Evolutionary conservation across 2,797 vertebrate genomes (phyloP).

Genomic region (Enteromius unitaeniatus): DNA sequence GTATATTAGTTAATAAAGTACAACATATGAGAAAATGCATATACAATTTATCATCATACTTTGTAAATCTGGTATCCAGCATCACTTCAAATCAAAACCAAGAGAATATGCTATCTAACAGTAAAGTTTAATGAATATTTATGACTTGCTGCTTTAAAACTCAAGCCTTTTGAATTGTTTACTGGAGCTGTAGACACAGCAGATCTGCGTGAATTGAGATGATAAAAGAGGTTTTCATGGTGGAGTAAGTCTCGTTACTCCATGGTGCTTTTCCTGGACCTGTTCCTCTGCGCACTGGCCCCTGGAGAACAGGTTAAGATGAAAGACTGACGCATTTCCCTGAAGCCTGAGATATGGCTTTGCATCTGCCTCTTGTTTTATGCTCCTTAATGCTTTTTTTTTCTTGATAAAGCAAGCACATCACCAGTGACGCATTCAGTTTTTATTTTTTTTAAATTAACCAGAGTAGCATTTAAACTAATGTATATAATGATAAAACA

Average conservation of each 20-base stretch:
- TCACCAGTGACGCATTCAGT: slow-evolving; percentile 29
- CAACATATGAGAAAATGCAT: neutral
- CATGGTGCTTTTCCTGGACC: slow-evolving; percentile 31
- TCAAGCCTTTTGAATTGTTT: slow-evolving; percentile 22
- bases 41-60: neutral
- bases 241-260: slow-evolving; percentile 42
- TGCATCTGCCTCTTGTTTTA: slow-evolving; percentile 51
- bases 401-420: slow-evolving; percentile 11
- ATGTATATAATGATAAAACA: slow-evolving; percentile 47
- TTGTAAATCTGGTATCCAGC: slow-evolving; percentile 1
- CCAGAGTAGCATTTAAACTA: slow-evolving; percentile 31
- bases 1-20: neutral
- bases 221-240: slow-evolving; percentile 52
- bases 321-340: slow-evolving; percentile 66
- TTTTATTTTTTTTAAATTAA: slow-evolving; percentile 21
- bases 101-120: neutral
- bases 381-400: neutral
- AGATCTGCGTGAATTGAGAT: slow-evolving; percentile 35
- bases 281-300: slow-evolving; percentile 48
- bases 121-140: slow-evolving; percentile 15
- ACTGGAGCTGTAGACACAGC: slow-evolving; percentile 4
- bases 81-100: neutral
- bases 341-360: slow-evolving; percentile 49
- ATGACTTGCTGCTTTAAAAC: neutral
- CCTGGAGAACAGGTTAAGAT: slow-evolving; percentile 67